A percentile compares a stretch with the other conserved stretches of the same genome.
These are phyloP conservation scores for Machaerirhynchus nigripectus DNA, from an alignment of 2,113 vertebrate species.

Conservation along the genomic window DNA sequence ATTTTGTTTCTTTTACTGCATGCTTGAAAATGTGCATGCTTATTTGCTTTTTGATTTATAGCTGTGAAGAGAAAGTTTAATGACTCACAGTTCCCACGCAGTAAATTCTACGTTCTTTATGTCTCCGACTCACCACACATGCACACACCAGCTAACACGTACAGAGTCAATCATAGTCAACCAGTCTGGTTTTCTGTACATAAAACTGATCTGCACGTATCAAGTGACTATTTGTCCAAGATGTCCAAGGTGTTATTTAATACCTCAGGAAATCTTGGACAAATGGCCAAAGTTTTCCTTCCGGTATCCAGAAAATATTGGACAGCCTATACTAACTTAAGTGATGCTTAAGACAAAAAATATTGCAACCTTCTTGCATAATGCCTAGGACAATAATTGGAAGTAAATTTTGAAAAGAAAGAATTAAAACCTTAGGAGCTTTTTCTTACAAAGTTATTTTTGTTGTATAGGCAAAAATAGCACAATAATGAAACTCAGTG, in stretches of 20 bases:
- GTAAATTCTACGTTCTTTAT: background rate
- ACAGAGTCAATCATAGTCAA: background rate
- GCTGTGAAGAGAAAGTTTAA: background rate
- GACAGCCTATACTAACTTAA: background rate
- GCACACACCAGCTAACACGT: background rate
- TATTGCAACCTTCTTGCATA: background rate
- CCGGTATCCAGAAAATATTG: background rate
- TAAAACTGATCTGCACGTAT: background rate
- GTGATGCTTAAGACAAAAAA: background rate
- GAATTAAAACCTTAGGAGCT: background rate
- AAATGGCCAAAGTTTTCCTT: background rate
- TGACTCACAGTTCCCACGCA: background rate
- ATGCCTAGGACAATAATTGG: background rate
- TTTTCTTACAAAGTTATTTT: background rate
- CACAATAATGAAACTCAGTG: background rate
- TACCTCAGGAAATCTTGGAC: background rate
- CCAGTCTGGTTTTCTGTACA: background rate
- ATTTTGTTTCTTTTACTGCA: background rate
- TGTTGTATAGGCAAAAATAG: background rate
- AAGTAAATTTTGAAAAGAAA: background rate
- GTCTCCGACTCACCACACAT: background rate
- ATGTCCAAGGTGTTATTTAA: background rate
- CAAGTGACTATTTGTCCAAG: rapidly evolving
- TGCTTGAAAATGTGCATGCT: background rate
- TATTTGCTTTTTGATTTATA: background rate